Percentiles rank a stretch among this genome's conserved stretches.
phyloP scores from a whole-genome alignment of 2,888 invertebrate genomes.

The Tinea pellionella region DNA sequence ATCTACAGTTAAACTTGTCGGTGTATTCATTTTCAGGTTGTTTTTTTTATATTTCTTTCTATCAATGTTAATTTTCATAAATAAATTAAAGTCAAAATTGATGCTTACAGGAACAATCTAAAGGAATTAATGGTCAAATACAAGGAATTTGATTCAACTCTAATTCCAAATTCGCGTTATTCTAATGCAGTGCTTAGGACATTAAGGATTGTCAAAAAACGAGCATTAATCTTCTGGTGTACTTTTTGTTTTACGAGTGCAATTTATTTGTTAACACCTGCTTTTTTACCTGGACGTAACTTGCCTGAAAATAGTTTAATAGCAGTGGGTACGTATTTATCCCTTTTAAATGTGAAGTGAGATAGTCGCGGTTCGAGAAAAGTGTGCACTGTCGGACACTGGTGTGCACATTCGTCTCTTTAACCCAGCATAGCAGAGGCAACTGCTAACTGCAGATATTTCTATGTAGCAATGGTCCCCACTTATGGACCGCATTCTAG shows the following conservation, averaged over 20 bases:
- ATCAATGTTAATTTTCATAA: too few species aligned
- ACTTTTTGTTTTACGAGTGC: conserved; percentile 18
- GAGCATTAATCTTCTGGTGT: conserved; percentile 20
- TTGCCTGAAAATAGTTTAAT: conserved; percentile 14
- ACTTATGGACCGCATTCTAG: too few species aligned
- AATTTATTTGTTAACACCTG: conserved; percentile 18
- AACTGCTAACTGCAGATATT: too few species aligned
- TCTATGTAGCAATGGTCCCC: too few species aligned
- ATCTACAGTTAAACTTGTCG: conserved; percentile 13
- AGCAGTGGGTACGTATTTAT: conserved; percentile 7
- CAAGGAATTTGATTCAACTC: conserved; percentile 22
- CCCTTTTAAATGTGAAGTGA: too few species aligned
- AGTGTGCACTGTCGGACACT: too few species aligned
- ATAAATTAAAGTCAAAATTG: background rate
- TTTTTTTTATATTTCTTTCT: too few species aligned
- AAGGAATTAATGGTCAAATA: conserved; percentile 22
- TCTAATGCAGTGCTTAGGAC: conserved; percentile 19
- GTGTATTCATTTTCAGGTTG: conserved; percentile 1
- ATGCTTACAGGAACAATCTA: conserved; percentile 20
- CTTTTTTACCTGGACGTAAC: conserved; percentile 17
- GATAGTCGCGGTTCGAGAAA: too few species aligned
- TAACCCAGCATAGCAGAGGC: too few species aligned
- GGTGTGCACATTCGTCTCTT: too few species aligned
- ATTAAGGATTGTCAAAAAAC: conserved; percentile 18
- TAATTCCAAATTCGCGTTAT: conserved; percentile 22